These are phyloP conservation scores for Zaprionus lineosus DNA, from an alignment of 2,888 invertebrate genomes.

Conservation along the genomic window DNA sequence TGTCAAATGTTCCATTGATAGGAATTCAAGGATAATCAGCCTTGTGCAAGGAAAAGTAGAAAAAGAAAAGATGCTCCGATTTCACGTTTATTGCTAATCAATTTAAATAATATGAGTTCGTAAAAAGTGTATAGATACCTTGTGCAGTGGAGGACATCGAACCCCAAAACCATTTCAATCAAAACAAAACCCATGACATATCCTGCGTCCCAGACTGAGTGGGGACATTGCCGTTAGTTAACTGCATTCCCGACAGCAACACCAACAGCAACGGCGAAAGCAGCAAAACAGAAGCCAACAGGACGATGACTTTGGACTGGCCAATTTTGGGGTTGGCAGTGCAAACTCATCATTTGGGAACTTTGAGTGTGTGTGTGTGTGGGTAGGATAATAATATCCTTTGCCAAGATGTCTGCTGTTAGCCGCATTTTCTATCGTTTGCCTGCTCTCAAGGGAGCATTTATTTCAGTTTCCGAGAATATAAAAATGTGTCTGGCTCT, in stretches of 20 bases:
- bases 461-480: background rate
- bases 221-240: too few species aligned
- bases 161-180: too few species aligned
- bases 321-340: slow-evolving; percentile 17
- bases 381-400: slow-evolving; percentile 10
- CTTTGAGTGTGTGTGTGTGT: background rate
- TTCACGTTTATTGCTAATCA: too few species aligned
- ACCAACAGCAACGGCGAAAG: too few species aligned
- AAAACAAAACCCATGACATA: too few species aligned
- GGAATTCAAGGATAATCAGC: background rate
- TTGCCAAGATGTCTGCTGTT: background rate
- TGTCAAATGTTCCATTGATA: too few species aligned
- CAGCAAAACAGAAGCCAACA: background rate
- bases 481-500: background rate
- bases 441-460: slow-evolving; percentile 3
- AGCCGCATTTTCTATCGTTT: background rate
- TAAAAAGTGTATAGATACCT: too few species aligned
- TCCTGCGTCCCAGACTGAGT: too few species aligned
- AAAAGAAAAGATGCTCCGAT: background rate
- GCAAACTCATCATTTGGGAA: slow-evolving; percentile 24
- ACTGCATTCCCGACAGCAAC: too few species aligned
- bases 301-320: slow-evolving; percentile 25
- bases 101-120: too few species aligned
- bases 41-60: background rate
- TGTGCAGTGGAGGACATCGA: too few species aligned